Evolutionary conservation across 2,888 invertebrate species (phyloP).

Genomic region (Lithophane semibrunnea): DNA sequence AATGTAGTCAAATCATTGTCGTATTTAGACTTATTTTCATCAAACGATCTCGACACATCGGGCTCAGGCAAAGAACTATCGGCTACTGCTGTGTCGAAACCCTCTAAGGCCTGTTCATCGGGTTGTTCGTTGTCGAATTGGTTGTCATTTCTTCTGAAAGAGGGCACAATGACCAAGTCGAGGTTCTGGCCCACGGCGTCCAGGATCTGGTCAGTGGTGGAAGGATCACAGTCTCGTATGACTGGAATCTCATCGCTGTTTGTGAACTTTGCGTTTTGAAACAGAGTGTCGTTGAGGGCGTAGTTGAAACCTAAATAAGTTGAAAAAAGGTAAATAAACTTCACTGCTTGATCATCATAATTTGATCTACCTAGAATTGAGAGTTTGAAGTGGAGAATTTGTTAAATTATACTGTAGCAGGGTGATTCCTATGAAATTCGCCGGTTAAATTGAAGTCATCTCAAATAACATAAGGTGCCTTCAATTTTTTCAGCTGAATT

Average conservation of each 20-base stretch:
- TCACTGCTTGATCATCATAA: background rate
- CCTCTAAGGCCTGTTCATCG: conserved; percentile 30
- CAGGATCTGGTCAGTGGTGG: conserved; percentile 49
- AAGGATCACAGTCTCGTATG: conserved; percentile 44
- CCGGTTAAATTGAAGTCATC: no score
- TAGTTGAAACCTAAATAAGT: conserved; percentile 56
- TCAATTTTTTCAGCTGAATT: no score
- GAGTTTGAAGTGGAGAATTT: no score
- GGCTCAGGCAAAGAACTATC: conserved; percentile 40
- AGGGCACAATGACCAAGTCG: conserved; percentile 41
- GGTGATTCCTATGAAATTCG: no score
- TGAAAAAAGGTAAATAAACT: background rate
- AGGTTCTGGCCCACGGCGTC: conserved; percentile 48
- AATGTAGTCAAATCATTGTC: conserved; percentile 37
- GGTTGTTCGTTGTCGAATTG: conserved; percentile 6
- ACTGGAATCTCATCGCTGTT: conserved; percentile 32
- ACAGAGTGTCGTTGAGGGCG: conserved; percentile 55
- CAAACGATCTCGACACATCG: conserved; percentile 27
- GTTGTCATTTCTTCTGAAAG: conserved; percentile 13
- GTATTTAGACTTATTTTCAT: conserved; percentile 36
- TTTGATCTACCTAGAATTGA: no score
- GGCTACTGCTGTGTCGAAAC: conserved; percentile 19
- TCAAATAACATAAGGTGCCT: no score
- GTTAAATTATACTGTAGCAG: no score
- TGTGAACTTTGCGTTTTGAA: conserved; percentile 22